These are phyloP conservation scores for Heliangelus exortis DNA, from an alignment of 2,797 vertebrate species.

Conservation along the genomic window DNA sequence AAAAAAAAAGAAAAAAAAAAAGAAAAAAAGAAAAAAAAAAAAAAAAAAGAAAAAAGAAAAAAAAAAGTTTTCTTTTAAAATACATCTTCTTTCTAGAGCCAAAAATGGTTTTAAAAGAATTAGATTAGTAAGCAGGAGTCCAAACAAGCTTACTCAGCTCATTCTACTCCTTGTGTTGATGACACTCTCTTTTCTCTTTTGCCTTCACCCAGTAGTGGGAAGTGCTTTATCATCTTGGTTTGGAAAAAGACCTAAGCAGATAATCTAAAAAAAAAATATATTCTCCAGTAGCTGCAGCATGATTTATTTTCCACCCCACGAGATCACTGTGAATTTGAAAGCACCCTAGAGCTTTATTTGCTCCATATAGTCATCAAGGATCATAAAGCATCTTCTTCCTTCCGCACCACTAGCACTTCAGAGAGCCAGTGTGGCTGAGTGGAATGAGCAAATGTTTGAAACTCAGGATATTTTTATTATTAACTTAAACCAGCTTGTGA, in stretches of 20 bases:
- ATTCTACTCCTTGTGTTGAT: constrained; percentile 39
- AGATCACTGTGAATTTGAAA: constrained; percentile 53
- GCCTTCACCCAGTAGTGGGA: constrained; percentile 50
- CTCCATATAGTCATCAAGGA: constrained; percentile 55
- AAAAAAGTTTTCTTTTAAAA: constrained; percentile 18
- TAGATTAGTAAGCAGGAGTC: constrained; percentile 24
- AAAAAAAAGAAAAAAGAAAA: not conserved
- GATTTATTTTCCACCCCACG: constrained; percentile 64
- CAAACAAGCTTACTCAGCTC: constrained; percentile 52
- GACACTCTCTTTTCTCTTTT: constrained; percentile 46
- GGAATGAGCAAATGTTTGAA: constrained; percentile 41
- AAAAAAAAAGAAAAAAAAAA: not conserved
- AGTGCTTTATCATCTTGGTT: constrained; percentile 56
- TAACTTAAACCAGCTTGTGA: constrained; percentile 11
- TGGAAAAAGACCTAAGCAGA: constrained; percentile 43
- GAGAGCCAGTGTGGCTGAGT: constrained; percentile 25
- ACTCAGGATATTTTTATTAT: constrained; percentile 10
- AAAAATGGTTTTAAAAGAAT: constrained; percentile 34
- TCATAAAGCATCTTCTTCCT: constrained; percentile 69
- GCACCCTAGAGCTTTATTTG: constrained; percentile 64
- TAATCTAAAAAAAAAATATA: constrained; percentile 57
- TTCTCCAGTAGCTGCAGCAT: constrained; percentile 36
- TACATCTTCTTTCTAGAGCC: constrained; percentile 9
- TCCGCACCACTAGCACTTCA: constrained; percentile 37
- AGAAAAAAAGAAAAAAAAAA: not conserved